A percentile compares a stretch with the other conserved stretches of the same genome.
Evolutionary conservation across 2,888 invertebrate genomes (phyloP).

Genomic region (Ophonus ardosiacus): DNA sequence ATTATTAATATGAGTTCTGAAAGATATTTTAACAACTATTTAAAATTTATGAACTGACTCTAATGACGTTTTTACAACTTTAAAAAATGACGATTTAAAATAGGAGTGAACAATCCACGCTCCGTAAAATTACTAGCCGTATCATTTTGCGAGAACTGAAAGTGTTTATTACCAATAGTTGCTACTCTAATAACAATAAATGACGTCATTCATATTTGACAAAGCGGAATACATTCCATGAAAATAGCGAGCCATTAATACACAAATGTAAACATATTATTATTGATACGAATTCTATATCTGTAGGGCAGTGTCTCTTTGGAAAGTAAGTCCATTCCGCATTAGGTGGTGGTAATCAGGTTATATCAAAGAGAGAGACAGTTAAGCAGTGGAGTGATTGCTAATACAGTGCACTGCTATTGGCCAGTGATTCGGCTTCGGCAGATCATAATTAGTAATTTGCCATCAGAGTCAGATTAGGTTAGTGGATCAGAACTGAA

Average conservation of each 20-base stretch:
- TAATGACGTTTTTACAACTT: no score
- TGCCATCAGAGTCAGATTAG: conserved; percentile 38
- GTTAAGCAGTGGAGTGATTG: neutral
- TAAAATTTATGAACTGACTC: no score
- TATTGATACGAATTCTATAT: neutral
- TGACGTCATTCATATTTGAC: no score
- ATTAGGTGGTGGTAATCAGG: neutral
- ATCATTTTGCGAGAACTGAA: no score
- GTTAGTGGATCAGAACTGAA: conserved; percentile 7
- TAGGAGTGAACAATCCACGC: no score
- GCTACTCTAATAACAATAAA: no score
- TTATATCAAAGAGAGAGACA: conserved; percentile 19
- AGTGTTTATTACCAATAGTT: no score
- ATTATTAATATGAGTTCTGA: no score
- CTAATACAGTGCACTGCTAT: neutral
- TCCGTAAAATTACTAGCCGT: no score
- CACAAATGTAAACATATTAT: neutral
- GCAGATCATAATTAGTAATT: conserved; percentile 38
- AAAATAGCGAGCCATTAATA: neutral
- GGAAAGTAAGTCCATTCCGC: neutral
- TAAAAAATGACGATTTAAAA: no score
- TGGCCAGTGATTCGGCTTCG: conserved; percentile 21
- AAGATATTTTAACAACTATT: no score
- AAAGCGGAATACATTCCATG: neutral
- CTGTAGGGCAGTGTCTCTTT: neutral